Evolutionary conservation across 2,797 vertebrate species (phyloP), one percentile per base, ranked within the genome.

Genomic region (Pseudochirops corinnae): DNA sequence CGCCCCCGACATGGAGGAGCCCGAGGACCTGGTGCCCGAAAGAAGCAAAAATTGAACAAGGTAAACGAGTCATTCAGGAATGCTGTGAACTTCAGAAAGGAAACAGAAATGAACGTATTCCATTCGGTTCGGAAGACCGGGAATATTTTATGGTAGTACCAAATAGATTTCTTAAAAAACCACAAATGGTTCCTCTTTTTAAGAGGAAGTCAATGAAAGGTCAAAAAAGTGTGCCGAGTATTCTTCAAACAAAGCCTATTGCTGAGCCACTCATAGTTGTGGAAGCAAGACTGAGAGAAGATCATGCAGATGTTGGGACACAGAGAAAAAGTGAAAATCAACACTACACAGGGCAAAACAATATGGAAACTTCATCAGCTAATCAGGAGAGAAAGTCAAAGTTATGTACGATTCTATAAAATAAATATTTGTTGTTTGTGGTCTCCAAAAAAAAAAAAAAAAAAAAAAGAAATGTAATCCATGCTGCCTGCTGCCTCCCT

Each of bases 171-270:
- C n/a, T n/a, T n/a, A n/a, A n/a, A n/a, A n/a, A n/a, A n/a, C n/a
- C n/a, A n/a, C n/a, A n/a, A n/a, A n/a, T n/a, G 99, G 98, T 99
- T 96, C 99, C 99, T 92, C 96, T 99, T 94, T 99, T 99, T 98
- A 99, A 99, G 93, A 98, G 98, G 95, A 98, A 98, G 93, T 99
- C 99, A 95, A 97, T 96, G 93, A 98, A 98, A 90, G 92, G 95
- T 97, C 98, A 98, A 91, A 99, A 98, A 98, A 97, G 94, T 93
- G 55, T 96, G 56, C 95, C 97, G 90, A 98, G 90, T 57, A 94
- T 91, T 95, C 97, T 95, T 90, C 97, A 98, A 96, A 95, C 97
- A 53, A 92, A 50, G 53, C 90, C 96, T 97, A 87, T 46, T 16
- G 98, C 93, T 98, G 98, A 98, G 90, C 94, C 97, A 96, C 74